Evolutionary conservation across 2,113 vertebrate species (phyloP).

Genomic region (Pollachius pollachius): DNA sequence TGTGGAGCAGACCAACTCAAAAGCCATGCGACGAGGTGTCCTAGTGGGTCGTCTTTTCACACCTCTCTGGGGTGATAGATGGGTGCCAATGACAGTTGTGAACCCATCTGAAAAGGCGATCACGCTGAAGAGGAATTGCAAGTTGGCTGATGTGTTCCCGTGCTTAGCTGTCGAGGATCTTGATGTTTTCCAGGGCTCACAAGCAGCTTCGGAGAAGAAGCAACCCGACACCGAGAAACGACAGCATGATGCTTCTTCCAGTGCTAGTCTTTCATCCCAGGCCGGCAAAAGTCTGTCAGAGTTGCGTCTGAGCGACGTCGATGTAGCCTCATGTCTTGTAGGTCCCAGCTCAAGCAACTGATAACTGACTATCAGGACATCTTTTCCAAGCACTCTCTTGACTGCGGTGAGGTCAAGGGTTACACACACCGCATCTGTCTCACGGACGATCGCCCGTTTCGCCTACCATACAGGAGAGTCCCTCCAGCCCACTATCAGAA

Average conservation of each 20-base stretch:
- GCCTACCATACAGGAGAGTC: slow-evolving; percentile 9
- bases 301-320: too few relatives aligned
- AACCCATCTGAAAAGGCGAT: slow-evolving; percentile 13
- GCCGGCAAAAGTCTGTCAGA: too few relatives aligned
- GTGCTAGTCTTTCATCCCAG: background rate
- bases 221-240: background rate
- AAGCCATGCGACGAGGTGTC: too few relatives aligned
- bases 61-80: too few relatives aligned
- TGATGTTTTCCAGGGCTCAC: slow-evolving; percentile 5
- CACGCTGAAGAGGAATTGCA: slow-evolving; percentile 3
- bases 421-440: slow-evolving; percentile 7
- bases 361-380: too few relatives aligned
- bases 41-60: background rate
- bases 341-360: too few relatives aligned
- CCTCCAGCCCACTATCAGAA: slow-evolving; percentile 14
- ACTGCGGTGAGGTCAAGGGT: slow-evolving; percentile 12
- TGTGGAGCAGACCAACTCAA: too few relatives aligned
- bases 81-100: slow-evolving; percentile 4
- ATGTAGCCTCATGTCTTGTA: too few relatives aligned
- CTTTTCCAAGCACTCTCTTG: too few relatives aligned
- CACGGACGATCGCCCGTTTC: slow-evolving; percentile 13
- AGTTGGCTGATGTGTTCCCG: slow-evolving; percentile 20
- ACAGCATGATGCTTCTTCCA: background rate
- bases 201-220: background rate
- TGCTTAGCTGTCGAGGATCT: slow-evolving; percentile 24